These are phyloP conservation scores for Blastobasis adustella DNA, from an alignment of 2,888 invertebrate species.

Conservation along the genomic window DNA sequence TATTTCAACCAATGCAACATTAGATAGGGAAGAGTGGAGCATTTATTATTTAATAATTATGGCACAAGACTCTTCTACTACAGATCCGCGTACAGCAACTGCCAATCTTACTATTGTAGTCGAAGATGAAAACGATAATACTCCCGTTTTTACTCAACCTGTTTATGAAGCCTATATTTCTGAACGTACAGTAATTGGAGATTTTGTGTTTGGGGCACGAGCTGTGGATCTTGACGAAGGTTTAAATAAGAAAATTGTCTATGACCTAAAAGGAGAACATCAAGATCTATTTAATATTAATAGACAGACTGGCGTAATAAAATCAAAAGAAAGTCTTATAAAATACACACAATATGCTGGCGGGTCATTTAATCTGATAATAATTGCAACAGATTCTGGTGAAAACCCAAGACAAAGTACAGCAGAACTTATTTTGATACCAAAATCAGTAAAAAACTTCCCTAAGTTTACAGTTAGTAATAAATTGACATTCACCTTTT, in stretches of 20 bases:
- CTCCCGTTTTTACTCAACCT: conserved; percentile 83
- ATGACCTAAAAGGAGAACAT: conserved; percentile 85
- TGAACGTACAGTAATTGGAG: conserved; percentile 84
- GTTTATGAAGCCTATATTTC: conserved; percentile 88
- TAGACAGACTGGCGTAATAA: conserved; percentile 89
- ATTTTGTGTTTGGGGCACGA: conserved; percentile 93
- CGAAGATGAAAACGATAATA: conserved; percentile 90
- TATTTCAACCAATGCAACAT: conserved; percentile 80
- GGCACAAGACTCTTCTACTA: conserved; percentile 92
- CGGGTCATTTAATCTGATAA: conserved; percentile 80
- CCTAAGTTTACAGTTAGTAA: conserved; percentile 84
- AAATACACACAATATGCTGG: conserved; percentile 67
- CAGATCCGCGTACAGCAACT: conserved; percentile 87
- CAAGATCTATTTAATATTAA: conserved; percentile 86
- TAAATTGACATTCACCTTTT: conserved; percentile 83
- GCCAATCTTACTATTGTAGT: conserved; percentile 88
- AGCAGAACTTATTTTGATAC: conserved; percentile 83
- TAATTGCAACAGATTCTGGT: conserved; percentile 89
- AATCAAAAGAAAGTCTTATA: conserved; percentile 81
- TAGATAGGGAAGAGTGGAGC: conserved; percentile 87
- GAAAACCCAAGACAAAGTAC: conserved; percentile 79
- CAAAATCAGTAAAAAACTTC: conserved; percentile 85
- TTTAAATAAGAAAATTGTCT: conserved; percentile 85
- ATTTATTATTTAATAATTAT: conserved; percentile 87
- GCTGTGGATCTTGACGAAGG: conserved; percentile 90